Conservation (phyloP, 1,140 invertebrate species). For the Piezodorus guildinii region DNA sequence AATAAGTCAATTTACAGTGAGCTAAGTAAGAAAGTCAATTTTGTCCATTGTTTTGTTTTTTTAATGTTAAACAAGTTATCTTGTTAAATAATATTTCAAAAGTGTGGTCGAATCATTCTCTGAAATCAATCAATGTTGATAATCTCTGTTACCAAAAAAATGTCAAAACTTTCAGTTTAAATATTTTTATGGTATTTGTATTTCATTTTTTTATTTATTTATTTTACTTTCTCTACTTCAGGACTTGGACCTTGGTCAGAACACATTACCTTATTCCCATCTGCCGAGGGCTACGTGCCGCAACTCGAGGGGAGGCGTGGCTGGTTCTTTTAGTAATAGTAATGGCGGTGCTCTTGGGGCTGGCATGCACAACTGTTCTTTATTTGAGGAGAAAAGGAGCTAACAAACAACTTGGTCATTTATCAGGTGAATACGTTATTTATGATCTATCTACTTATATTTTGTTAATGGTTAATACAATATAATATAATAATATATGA, state of each 20-base stretch:
- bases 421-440: conserved; percentile 25
- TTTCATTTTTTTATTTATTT: background rate
- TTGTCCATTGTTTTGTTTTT: too few relatives aligned
- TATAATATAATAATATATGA: too few relatives aligned
- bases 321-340: conserved; percentile 59
- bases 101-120: too few relatives aligned
- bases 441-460: background rate
- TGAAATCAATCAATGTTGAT: too few relatives aligned
- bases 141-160: too few relatives aligned
- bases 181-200: background rate
- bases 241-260: conserved; percentile 11
- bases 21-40: too few relatives aligned
- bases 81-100: too few relatives aligned
- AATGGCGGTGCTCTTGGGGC: conserved; percentile 51
- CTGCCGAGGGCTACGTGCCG: background rate
- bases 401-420: conserved; percentile 28
- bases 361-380: conserved; percentile 43
- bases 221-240: background rate
- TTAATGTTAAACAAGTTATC: too few relatives aligned
- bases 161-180: too few relatives aligned
- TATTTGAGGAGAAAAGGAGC: conserved; percentile 49
- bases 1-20: too few relatives aligned
- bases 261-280: conserved; percentile 10
- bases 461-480: too few relatives aligned
- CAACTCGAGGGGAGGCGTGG: conserved; percentile 49